These are phyloP conservation scores for Ctenodactylus gundi DNA, from an alignment of 2,113 vertebrate genomes.

Conservation along the genomic window DNA sequence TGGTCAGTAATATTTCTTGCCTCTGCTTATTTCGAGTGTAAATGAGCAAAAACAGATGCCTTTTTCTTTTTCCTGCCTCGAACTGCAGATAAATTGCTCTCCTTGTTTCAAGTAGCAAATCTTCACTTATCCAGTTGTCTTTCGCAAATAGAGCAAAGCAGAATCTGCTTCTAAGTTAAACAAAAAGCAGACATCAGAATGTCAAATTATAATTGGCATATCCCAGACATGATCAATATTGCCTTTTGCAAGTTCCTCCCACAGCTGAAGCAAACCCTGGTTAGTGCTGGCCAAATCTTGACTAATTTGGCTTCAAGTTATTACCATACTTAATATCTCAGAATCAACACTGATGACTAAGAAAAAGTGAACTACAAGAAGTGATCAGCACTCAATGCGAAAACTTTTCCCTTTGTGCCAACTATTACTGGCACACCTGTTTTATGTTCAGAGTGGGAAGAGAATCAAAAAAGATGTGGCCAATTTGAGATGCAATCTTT, in stretches of 20 bases:
- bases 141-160: conserved; percentile 81
- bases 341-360: conserved; percentile 80
- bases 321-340: conserved; percentile 78
- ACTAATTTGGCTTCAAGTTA: conserved; percentile 78
- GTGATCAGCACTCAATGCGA: conserved; percentile 67
- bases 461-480: conserved; percentile 81
- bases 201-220: conserved; percentile 78
- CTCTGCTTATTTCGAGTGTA: background rate
- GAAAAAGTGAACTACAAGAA: conserved; percentile 78
- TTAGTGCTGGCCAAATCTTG: conserved; percentile 68
- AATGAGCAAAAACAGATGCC: conserved; percentile 28
- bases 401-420: conserved; percentile 74
- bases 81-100: conserved; percentile 59
- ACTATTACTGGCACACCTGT: conserved; percentile 83
- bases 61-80: conserved; percentile 58
- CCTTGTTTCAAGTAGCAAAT: conserved; percentile 70
- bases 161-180: conserved; percentile 78
- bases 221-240: conserved; percentile 79
- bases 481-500: conserved; percentile 79
- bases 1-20: background rate
- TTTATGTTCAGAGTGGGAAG: conserved; percentile 83
- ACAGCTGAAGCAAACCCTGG: conserved; percentile 79
- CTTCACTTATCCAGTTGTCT: conserved; percentile 75
- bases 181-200: conserved; percentile 81
- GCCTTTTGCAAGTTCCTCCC: conserved; percentile 79